Evolutionary conservation across 2,888 invertebrate genomes (phyloP).

Genomic region (Idaea straminata): DNA sequence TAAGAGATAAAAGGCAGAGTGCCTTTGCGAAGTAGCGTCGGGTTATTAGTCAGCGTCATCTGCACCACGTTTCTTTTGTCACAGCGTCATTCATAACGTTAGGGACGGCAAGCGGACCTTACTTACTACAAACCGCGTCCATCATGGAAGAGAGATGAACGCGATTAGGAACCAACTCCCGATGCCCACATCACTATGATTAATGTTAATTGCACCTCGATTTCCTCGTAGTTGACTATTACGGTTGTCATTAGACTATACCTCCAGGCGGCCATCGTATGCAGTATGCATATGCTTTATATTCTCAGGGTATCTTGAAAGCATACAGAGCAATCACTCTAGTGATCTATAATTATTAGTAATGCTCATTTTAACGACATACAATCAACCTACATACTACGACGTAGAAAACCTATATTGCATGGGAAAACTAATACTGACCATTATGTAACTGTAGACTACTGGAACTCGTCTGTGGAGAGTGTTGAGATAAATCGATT

Average conservation of each 20-base stretch:
- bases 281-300: conserved; percentile 22
- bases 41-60: conserved; percentile 57
- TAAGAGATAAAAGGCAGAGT: conserved; percentile 40
- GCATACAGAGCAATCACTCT: not conserved
- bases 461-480: not conserved
- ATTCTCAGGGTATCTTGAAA: not conserved
- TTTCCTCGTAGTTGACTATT: conserved; percentile 61
- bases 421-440: not conserved
- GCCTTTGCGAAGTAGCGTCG: conserved; percentile 38
- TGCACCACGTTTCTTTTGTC: conserved; percentile 57
- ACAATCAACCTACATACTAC: not conserved
- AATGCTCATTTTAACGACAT: not conserved
- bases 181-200: conserved; percentile 64
- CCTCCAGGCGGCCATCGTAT: conserved; percentile 60
- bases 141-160: conserved; percentile 51
- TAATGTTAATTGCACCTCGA: conserved; percentile 73
- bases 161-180: conserved; percentile 53
- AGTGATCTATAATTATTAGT: not conserved
- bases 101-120: conserved; percentile 21
- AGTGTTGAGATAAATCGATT: not conserved
- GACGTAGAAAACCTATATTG: not conserved
- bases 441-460: conserved; percentile 24
- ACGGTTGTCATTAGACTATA: conserved; percentile 61
- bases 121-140: conserved; percentile 2
- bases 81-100: conserved; percentile 49